Evolutionary conservation across 1,140 invertebrate genomes (phyloP).

Genomic region (Drosophila pseudoobscura): DNA sequence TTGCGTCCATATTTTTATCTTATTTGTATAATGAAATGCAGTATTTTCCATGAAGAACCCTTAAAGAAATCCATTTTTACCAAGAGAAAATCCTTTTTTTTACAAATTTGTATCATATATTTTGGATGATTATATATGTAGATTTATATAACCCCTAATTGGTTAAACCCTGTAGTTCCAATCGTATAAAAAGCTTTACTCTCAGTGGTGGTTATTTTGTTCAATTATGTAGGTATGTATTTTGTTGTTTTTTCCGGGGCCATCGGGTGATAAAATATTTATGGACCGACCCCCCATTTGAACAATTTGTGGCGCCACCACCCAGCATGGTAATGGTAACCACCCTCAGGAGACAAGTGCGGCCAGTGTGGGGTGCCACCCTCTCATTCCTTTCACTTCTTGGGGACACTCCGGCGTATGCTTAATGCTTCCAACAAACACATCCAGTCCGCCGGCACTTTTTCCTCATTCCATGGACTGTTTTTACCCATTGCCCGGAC

Average conservation of each 20-base stretch:
- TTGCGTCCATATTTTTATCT: too few relatives aligned
- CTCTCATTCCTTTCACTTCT: slow-evolving; percentile 1
- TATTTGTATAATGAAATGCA: too few relatives aligned
- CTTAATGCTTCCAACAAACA: slow-evolving; percentile 39
- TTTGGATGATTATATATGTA: too few relatives aligned
- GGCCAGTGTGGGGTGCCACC: too few relatives aligned
- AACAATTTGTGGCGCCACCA: slow-evolving; percentile 19
- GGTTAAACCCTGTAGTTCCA: background rate
- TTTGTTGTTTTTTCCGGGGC: background rate
- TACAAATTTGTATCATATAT: too few relatives aligned
- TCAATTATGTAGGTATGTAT: too few relatives aligned
- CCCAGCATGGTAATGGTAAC: background rate
- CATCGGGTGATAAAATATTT: slow-evolving; percentile 30
- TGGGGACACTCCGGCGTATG: slow-evolving; percentile 7
- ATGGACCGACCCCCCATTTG: background rate
- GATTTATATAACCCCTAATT: too few relatives aligned
- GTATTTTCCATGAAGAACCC: too few relatives aligned
- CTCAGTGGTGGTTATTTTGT: background rate
- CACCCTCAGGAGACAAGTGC: slow-evolving; percentile 8
- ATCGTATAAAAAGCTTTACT: background rate
- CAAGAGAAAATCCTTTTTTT: too few relatives aligned
- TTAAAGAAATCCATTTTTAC: too few relatives aligned
- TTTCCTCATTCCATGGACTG: background rate
- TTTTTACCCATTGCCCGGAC: background rate
- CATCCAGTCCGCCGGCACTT: background rate